A percentile compares a stretch with the other conserved stretches of the same genome.
These are phyloP conservation scores for Phymanthus crucifer DNA, from an alignment of 92 coral and sea anemone species.

Conservation along the genomic window DNA sequence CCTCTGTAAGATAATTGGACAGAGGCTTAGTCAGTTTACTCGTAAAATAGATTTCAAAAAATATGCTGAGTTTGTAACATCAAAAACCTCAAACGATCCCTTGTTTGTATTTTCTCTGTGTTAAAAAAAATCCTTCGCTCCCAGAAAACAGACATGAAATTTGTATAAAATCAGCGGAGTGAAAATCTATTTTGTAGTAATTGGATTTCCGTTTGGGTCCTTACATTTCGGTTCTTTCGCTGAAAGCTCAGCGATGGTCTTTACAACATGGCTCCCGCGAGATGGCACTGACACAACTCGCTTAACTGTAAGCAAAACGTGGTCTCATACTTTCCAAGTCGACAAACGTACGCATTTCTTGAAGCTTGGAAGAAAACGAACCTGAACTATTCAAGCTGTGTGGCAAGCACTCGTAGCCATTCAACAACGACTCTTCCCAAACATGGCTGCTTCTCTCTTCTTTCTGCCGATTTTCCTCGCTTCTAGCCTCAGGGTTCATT, in stretches of 20 bases:
- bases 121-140: neutral
- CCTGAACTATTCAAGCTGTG: neutral
- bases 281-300: neutral
- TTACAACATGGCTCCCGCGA: neutral
- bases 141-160: neutral
- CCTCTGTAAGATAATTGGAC: neutral
- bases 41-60: neutral
- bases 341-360: slow-evolving; percentile 30
- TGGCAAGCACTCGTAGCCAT: slow-evolving; percentile 10
- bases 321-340: slow-evolving; percentile 27
- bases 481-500: slow-evolving; percentile 17
- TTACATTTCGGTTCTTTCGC: neutral
- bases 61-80: neutral
- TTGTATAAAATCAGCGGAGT: slow-evolving; percentile 1
- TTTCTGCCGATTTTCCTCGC: slow-evolving; percentile 6
- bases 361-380: slow-evolving; percentile 22
- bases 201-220: neutral
- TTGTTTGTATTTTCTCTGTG: neutral
- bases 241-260: neutral
- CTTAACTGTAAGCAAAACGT: slow-evolving; percentile 22
- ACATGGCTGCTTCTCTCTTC: slow-evolving; percentile 20
- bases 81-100: neutral
- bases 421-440: slow-evolving; percentile 26
- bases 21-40: neutral
- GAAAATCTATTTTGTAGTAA: neutral